Evolutionary conservation across 2,113 vertebrate genomes (phyloP).

Genomic region (Toxotes chatareus): DNA sequence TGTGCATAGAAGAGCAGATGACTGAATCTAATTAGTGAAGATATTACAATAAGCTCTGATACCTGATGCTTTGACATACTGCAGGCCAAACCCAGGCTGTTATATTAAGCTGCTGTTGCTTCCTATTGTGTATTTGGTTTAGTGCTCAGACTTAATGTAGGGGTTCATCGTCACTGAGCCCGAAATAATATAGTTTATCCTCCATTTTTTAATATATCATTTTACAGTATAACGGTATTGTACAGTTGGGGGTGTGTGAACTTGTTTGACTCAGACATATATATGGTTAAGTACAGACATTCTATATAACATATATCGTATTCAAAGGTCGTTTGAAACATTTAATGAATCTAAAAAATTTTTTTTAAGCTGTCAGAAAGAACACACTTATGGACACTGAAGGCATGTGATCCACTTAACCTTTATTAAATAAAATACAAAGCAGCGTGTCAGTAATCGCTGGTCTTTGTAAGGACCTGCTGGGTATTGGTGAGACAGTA

Average conservation of each 20-base stretch:
- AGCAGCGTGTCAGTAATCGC: neutral
- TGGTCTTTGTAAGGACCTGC: too few relatives aligned
- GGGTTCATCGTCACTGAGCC: conserved; percentile 10
- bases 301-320: too few relatives aligned
- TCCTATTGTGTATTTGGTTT: conserved; percentile 62
- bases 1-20: conserved; percentile 78
- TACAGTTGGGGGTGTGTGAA: neutral
- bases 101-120: conserved; percentile 67
- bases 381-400: neutral
- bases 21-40: conserved; percentile 82
- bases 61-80: conserved; percentile 80
- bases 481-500: neutral
- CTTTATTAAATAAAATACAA: neutral
- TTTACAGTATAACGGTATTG: neutral
- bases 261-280: neutral
- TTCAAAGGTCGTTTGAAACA: neutral
- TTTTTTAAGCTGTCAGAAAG: neutral
- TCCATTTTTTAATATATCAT: neutral
- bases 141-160: conserved; percentile 41
- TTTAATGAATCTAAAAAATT: neutral
- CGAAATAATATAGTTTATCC: neutral
- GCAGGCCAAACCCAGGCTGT: conserved; percentile 59
- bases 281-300: neutral
- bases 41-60: conserved; percentile 83
- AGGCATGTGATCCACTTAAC: neutral